phyloP scores from a whole-genome alignment of 2,888 invertebrate genomes.

The Emmelina monodactyla region DNA sequence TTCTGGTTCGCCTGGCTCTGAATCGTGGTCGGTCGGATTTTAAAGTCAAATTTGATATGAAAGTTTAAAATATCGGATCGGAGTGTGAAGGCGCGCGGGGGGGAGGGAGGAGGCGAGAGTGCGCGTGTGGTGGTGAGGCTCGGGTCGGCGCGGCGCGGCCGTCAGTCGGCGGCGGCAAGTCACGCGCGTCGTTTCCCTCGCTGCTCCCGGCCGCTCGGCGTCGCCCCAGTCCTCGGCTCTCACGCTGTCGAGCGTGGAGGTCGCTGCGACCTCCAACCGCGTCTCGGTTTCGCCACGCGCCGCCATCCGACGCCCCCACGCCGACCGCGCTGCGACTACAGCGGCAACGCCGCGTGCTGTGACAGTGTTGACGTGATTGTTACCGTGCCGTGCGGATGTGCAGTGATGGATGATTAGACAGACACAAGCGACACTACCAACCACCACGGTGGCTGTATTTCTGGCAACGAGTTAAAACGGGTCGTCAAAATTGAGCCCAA shows the following conservation, averaged over 20 bases:
- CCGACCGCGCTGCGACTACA: constrained; percentile 6
- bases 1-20: constrained; percentile 34
- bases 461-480: constrained; percentile 44
- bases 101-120: constrained; percentile 38
- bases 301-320: constrained; percentile 31
- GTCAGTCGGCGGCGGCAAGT: constrained; percentile 63
- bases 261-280: constrained; percentile 36
- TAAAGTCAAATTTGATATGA: constrained; percentile 59
- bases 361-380: constrained; percentile 57
- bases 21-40: constrained; percentile 42
- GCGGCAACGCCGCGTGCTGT: constrained; percentile 43
- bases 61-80: constrained; percentile 54
- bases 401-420: constrained; percentile 62
- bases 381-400: constrained; percentile 59
- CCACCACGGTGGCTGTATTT: constrained; percentile 37
- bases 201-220: constrained; percentile 31
- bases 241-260: constrained; percentile 56
- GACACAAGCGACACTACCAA: constrained; percentile 39
- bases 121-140: constrained; percentile 52
- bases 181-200: constrained; percentile 59
- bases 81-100: constrained; percentile 19
- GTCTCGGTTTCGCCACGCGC: constrained; percentile 33
- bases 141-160: constrained; percentile 55
- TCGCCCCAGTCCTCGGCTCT: constrained; percentile 49
- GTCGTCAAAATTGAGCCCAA: constrained; percentile 65